Percentiles rank a stretch among this genome's conserved stretches.
Evolutionary conservation across 2,888 invertebrate species (phyloP).

Genomic region (Drosophila villosipedis): DNA sequence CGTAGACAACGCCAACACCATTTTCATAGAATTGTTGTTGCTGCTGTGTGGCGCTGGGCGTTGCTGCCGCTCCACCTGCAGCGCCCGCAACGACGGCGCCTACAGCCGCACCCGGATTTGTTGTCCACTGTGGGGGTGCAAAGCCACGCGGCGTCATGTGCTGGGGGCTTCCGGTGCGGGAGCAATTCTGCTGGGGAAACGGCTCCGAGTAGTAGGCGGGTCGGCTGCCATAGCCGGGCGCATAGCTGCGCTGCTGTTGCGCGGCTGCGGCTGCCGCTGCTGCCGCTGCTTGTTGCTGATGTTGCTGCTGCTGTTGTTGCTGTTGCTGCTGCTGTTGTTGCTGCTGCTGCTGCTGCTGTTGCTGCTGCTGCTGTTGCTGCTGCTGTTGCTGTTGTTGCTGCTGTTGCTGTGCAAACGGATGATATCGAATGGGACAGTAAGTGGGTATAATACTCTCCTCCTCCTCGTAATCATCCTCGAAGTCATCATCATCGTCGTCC

Average conservation of each 20-base stretch:
- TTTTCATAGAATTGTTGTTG: slow-evolving; percentile 72
- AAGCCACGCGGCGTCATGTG: slow-evolving; percentile 82
- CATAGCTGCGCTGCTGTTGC: slow-evolving; percentile 68
- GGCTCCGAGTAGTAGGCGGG: slow-evolving; percentile 85
- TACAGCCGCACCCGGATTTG: slow-evolving; percentile 24
- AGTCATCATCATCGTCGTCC: slow-evolving; percentile 85
- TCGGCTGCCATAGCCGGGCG: slow-evolving; percentile 82
- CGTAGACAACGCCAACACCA: slow-evolving; percentile 65
- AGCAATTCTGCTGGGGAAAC: slow-evolving; percentile 85
- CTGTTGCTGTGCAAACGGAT: slow-evolving; percentile 78
- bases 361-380: slow-evolving; percentile 47
- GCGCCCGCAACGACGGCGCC: slow-evolving; percentile 10
- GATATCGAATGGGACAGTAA: slow-evolving; percentile 84
- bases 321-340: slow-evolving; percentile 50
- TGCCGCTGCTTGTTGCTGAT: slow-evolving; percentile 49
- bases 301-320: slow-evolving; percentile 34
- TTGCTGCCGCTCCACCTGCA: slow-evolving; percentile 18
- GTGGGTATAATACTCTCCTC: slow-evolving; percentile 85
- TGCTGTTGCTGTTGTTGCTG: slow-evolving; percentile 56
- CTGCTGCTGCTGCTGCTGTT: slow-evolving; percentile 43
- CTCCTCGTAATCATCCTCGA: slow-evolving; percentile 85
- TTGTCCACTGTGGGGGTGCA: slow-evolving; percentile 76
- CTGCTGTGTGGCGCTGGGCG: slow-evolving; percentile 36
- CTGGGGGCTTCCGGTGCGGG: slow-evolving; percentile 86
- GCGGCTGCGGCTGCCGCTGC: slow-evolving; percentile 53